A percentile compares a stretch with the other conserved stretches of the same genome.
Conservation (phyloP, 2,888 invertebrate species). For the Nymphalis urticae region DNA sequence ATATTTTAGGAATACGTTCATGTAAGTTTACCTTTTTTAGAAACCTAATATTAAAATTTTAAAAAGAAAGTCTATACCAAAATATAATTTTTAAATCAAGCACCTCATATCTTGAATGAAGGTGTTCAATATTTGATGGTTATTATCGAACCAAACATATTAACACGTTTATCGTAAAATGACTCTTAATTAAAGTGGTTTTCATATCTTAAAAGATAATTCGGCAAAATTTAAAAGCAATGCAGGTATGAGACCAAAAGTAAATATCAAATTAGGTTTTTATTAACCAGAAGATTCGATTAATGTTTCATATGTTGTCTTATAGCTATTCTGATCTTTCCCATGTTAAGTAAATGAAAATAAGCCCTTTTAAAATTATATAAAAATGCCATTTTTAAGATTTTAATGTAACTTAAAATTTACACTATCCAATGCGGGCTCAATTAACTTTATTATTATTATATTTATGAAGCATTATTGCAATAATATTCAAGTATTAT, state of each 20-base stretch:
- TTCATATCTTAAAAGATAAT: conserved; percentile 33
- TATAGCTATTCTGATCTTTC: conserved; percentile 18
- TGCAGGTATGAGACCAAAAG: conserved; percentile 23
- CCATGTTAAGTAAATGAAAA: neutral
- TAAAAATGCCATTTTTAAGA: neutral
- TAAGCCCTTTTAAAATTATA: neutral
- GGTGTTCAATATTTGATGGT: conserved; percentile 10
- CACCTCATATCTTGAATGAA: conserved; percentile 3
- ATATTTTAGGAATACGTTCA: too few species aligned
- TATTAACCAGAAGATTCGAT: conserved; percentile 7
- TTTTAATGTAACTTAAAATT: too few species aligned
- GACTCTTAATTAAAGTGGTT: conserved; percentile 34
- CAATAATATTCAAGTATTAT: too few species aligned
- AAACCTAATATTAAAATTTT: too few species aligned
- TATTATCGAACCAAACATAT: conserved; percentile 24
- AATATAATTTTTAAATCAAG: neutral
- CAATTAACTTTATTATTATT: too few species aligned
- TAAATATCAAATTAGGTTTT: conserved; percentile 15
- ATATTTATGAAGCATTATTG: too few species aligned
- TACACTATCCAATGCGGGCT: too few species aligned
- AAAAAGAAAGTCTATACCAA: too few species aligned
- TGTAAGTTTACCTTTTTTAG: too few species aligned
- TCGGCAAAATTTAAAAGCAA: conserved; percentile 33
- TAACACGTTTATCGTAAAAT: conserved; percentile 30
- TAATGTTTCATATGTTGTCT: conserved; percentile 19